A percentile compares a stretch with the other conserved stretches of the same genome.
Conservation (phyloP, 2,113 vertebrate species). For the Epinephelus moara region DNA sequence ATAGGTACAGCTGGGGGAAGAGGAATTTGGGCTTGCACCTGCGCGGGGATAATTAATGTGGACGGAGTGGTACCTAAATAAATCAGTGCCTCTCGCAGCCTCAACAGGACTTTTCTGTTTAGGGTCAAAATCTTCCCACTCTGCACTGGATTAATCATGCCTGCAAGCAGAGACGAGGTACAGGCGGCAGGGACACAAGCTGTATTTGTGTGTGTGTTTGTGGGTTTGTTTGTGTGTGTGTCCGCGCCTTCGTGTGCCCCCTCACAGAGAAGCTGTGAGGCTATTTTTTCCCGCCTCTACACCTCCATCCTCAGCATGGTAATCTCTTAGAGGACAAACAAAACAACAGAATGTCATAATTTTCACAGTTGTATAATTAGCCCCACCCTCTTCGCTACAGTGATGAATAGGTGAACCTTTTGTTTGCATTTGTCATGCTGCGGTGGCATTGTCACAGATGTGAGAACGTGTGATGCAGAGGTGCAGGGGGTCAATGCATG, state of each 20-base stretch:
- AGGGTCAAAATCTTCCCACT: constrained; percentile 86
- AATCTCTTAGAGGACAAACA: constrained; percentile 81
- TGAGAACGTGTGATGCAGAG: constrained; percentile 63
- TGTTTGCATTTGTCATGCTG: constrained; percentile 85
- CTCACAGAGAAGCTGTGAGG: constrained; percentile 58
- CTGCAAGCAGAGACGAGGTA: constrained; percentile 59
- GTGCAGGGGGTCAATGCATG: constrained; percentile 66
- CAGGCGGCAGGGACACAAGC: constrained; percentile 56
- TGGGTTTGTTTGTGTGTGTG: constrained; percentile 43
- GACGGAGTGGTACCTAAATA: constrained; percentile 81
- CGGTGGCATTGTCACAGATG: constrained; percentile 79
- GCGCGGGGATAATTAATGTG: constrained; percentile 86
- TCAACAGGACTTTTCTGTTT: constrained; percentile 88
- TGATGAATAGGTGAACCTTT: constrained; percentile 88
- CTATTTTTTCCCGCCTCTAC: constrained; percentile 35
- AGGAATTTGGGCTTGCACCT: constrained; percentile 87
- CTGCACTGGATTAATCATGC: constrained; percentile 84
- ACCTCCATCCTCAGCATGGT: constrained; percentile 63
- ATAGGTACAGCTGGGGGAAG: constrained; percentile 73
- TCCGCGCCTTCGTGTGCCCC: constrained; percentile 15
- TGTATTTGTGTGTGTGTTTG: constrained; percentile 57
- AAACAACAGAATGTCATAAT: constrained; percentile 78
- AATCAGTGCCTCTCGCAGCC: constrained; percentile 87
- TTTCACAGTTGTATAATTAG: constrained; percentile 82
- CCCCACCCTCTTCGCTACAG: constrained; percentile 64